These are phyloP conservation scores for Lasius platythorax DNA, from an alignment of 2,888 invertebrate genomes.

Conservation along the genomic window DNA sequence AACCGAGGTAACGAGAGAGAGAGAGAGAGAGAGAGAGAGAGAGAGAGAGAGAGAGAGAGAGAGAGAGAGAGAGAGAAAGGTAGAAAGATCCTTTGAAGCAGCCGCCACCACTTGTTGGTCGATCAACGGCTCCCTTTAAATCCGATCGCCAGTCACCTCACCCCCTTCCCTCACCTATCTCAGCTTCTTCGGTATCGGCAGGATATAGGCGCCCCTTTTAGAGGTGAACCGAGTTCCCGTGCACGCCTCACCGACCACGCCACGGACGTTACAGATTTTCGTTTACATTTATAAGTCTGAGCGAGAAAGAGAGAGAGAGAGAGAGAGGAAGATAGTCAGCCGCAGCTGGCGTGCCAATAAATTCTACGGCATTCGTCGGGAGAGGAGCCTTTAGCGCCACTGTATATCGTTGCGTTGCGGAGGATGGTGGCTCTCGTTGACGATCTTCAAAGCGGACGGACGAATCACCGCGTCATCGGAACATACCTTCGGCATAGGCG, in stretches of 20 bases:
- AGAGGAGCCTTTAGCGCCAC: slow-evolving; percentile 74
- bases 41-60: slow-evolving; percentile 38
- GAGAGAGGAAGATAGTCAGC: slow-evolving; percentile 33
- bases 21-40: slow-evolving; percentile 39
- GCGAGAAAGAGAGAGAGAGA: neutral
- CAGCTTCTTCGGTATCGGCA: slow-evolving; percentile 73
- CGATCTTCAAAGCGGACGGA: slow-evolving; percentile 61
- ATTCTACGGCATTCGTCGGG: slow-evolving; percentile 73
- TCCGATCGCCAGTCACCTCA: slow-evolving; percentile 79
- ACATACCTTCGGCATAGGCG: slow-evolving; percentile 47
- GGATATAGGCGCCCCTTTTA: slow-evolving; percentile 78
- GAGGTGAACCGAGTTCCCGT: slow-evolving; percentile 70
- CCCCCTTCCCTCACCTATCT: slow-evolving; percentile 47
- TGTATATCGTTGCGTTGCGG: slow-evolving; percentile 56
- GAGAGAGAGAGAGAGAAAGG: slow-evolving; percentile 65
- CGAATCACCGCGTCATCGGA: slow-evolving; percentile 51
- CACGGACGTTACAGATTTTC: slow-evolving; percentile 80
- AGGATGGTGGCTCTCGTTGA: slow-evolving; percentile 45
- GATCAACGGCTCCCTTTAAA: slow-evolving; percentile 83
- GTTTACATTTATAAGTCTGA: slow-evolving; percentile 80
- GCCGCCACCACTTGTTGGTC: slow-evolving; percentile 84
- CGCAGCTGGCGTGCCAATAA: slow-evolving; percentile 73
- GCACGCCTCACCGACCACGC: slow-evolving; percentile 79
- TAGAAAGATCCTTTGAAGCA: slow-evolving; percentile 79
- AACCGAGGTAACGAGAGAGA: slow-evolving; percentile 42